Percentiles rank a stretch among this genome's conserved stretches.
These are phyloP conservation scores for Trachythela sp. DNA, from an alignment of 64 coral and sea anemone species.

Conservation along the genomic window DNA sequence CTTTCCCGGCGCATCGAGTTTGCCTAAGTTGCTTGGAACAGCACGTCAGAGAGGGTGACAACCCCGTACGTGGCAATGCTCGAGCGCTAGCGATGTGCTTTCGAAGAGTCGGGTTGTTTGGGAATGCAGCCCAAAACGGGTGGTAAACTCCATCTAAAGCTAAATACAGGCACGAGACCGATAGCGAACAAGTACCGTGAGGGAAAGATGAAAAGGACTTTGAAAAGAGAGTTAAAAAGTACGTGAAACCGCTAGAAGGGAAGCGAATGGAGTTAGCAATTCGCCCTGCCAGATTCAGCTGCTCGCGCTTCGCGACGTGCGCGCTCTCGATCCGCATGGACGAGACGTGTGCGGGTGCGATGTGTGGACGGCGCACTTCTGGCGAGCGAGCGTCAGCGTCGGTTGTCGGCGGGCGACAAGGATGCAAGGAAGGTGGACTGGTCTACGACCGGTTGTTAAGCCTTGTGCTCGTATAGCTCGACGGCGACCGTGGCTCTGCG, in stretches of 20 bases:
- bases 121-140: constrained; percentile 29
- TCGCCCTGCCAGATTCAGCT: constrained; percentile 25
- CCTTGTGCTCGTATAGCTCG: constrained; percentile 17
- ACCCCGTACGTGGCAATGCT: constrained; percentile 14
- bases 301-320: constrained; percentile 20
- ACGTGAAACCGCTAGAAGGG: background rate
- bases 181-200: no score
- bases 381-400: constrained; percentile 51
- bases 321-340: constrained; percentile 30
- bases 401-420: constrained; percentile 33
- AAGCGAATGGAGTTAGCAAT: constrained; percentile 9
- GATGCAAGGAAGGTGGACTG: constrained; percentile 27
- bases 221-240: background rate
- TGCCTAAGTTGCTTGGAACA: constrained; percentile 49
- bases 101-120: constrained; percentile 40
- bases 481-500: constrained; percentile 16
- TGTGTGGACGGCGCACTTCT: constrained; percentile 28
- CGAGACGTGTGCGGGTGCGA: constrained; percentile 28
- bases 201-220: no score
- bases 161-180: no score
- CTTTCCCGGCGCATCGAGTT: no score
- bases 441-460: constrained; percentile 1
- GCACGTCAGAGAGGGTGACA: constrained; percentile 22
- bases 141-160: background rate
- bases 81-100: background rate